Base-by-base conservation (phyloP, 2,113 vertebrate genomes). In the Atherinomorus stipes region DNA sequence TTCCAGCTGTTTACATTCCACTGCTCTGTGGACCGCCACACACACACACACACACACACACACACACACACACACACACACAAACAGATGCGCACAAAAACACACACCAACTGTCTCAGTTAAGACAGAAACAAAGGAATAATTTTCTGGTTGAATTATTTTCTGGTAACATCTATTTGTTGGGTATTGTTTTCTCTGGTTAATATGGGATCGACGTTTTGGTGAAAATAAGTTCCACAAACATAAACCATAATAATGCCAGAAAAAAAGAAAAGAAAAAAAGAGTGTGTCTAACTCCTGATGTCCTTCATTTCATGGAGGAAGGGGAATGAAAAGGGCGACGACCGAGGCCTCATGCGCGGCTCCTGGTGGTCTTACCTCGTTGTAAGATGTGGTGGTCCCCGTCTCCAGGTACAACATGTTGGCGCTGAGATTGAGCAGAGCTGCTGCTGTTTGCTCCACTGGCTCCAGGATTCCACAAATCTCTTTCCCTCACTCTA, bases 401-500 rank as follows among this genome's bases (percentile, higher is more conserved):
- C 95, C 97, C 92, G 96, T 98, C 95, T 99, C 98, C 92, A 99
- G 95, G 95, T 99, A 99, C 96, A 99, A 97, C 97, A 99, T 99
- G 95, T 96, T 99, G 95, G 97, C 97, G 93, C 97, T 96, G 87
- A 99, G 96, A 90, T 97, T 97, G 93, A 98, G 96, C 95, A 98
- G 93, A 92, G 95, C 95, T 89, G 93, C 94, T 90, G 95, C 95
- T 93, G 97, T 98, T 94, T 97, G 96, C 90, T 97, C 96, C 95
- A 97, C 96, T 93, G 97, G 94, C 96, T 99, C 97, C 97, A 99
- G 97, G 95, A 91, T 97, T 96, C 94, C 94, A 91, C 91, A 92
- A 94, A 95, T 96, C 94, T 93, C 93, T 95, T 93, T 93, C 92
- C 88, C 75, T 86, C 92, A 95, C 92, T 94, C 94, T 91, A 89